Conservation (phyloP, 2,888 invertebrate species). For the Cheilosia vulpina region DNA sequence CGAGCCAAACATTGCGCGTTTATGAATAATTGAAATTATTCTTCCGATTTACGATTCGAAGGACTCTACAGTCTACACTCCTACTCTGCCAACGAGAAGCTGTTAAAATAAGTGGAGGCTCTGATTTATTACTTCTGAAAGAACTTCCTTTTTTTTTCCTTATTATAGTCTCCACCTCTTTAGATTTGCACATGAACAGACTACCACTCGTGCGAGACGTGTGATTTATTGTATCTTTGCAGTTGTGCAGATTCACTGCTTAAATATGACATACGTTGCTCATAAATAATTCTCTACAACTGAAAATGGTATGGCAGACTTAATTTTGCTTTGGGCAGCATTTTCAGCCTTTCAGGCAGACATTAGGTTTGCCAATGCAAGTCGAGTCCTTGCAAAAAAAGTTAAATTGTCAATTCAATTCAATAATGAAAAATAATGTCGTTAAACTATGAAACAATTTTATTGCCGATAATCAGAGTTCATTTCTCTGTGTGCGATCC, state of each 20-base stretch:
- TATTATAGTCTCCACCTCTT: background rate
- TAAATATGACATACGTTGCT: background rate
- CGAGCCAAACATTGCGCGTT: slow-evolving; percentile 12
- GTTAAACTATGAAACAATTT: too few species aligned
- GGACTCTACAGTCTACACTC: slow-evolving; percentile 10
- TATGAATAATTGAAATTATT: slow-evolving; percentile 16
- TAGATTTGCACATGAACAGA: too few species aligned
- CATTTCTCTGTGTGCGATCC: too few species aligned
- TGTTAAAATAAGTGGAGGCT: background rate
- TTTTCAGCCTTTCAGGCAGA: too few species aligned
- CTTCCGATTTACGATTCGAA: slow-evolving; percentile 11
- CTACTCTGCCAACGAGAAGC: background rate
- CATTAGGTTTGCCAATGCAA: too few species aligned
- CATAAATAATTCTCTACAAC: background rate
- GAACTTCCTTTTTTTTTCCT: slow-evolving; percentile 1
- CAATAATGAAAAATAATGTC: too few species aligned
- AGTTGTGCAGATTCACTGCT: slow-evolving; percentile 2
- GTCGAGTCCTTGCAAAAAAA: too few species aligned
- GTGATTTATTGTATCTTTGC: background rate
- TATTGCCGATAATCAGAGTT: too few species aligned
- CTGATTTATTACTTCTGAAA: slow-evolving; percentile 39
- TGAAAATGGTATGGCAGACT: too few species aligned
- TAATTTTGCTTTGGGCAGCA: too few species aligned
- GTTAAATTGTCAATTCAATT: too few species aligned
- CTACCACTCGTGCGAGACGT: too few species aligned